These are phyloP conservation scores for Harpagoxenus sublaevis DNA, from an alignment of 2,888 invertebrate genomes.

Conservation along the genomic window DNA sequence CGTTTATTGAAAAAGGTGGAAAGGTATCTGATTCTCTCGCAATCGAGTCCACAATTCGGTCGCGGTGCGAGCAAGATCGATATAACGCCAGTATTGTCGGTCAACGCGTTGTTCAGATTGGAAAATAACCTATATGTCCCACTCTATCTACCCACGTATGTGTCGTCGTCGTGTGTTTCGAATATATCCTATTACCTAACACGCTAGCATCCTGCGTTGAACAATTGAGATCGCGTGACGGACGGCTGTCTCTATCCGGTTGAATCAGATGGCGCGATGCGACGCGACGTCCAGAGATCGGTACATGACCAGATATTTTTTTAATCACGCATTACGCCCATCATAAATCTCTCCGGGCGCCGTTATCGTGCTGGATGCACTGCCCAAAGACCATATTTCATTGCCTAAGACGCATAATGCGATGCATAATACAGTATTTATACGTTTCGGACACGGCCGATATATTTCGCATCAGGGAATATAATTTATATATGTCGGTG, in stretches of 20 bases:
- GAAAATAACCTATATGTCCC: constrained; percentile 67
- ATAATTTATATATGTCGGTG: constrained; percentile 8
- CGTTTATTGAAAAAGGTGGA: constrained; percentile 24
- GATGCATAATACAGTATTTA: constrained; percentile 25
- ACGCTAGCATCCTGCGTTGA: constrained; percentile 31
- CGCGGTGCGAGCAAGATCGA: constrained; percentile 65
- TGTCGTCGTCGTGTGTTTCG: constrained; percentile 21
- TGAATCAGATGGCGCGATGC: constrained; percentile 41
- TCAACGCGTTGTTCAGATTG: constrained; percentile 65
- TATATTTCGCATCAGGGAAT: background rate
- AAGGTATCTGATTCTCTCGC: constrained; percentile 30
- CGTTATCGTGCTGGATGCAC: constrained; percentile 32
- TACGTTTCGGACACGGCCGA: constrained; percentile 4
- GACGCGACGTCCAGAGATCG: constrained; percentile 22
- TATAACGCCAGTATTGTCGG: constrained; percentile 56
- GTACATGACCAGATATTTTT: constrained; percentile 47
- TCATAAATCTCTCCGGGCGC: constrained; percentile 35
- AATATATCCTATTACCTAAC: constrained; percentile 62
- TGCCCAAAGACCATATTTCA: constrained; percentile 42
- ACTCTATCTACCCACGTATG: constrained; percentile 31
- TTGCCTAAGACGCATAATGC: constrained; percentile 45
- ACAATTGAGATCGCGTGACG: constrained; percentile 68
- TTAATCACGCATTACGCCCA: constrained; percentile 53
- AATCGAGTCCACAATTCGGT: constrained; percentile 37
- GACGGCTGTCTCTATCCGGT: constrained; percentile 54